Evolutionary conservation across 2,113 vertebrate species (phyloP), one percentile per base, ranked within the genome.

Genomic region (Zeus faber): DNA sequence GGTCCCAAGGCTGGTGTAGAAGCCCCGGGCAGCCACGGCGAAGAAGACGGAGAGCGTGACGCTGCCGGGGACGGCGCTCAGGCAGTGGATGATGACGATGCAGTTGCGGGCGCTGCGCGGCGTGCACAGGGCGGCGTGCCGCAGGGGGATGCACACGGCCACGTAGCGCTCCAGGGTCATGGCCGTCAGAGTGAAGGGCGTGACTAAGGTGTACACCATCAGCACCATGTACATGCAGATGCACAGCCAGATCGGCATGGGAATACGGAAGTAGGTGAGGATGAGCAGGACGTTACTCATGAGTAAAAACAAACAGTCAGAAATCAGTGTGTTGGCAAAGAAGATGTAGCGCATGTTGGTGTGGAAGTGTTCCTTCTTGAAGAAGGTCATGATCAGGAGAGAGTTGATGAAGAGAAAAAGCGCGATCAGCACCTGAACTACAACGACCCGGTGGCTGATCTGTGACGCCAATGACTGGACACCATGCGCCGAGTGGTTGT

Each of bases 141-240:
- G 62, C 5, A 86, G 68, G 0, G 78, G 78, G 65, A 84, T 65
- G 37, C 78, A 85, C 39, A 84, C 76, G 52, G 85, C 83, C 33
- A 80, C 68, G 0, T 83, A 84, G 1, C 78, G 72, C 37, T 85
- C 80, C 49, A 84, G 40, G 1, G 67, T 76, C 85, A 87, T 85
- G 22, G 62, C 74, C 39, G 76, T 76, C 51, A 86, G 54, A 17
- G 79, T 71, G 5, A 85, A 10, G 2, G 71, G 60, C 0, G 62
- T 72, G 17, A 52, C 49, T 44, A 47, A 45, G 3, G 21, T 11
- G 3, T 63, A 56, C 1, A 71, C 1, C 7, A 21, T 0, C 1
- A 31, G 3, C 1, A 69, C 2, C 4, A 33, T 4, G 10, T 4
- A 52, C 0, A 81, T 9, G 11, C 63, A 2, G 1, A 72, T 4